Base-by-base conservation (phyloP, 2,113 vertebrate genomes). In the Danionella cerebrum region DNA sequence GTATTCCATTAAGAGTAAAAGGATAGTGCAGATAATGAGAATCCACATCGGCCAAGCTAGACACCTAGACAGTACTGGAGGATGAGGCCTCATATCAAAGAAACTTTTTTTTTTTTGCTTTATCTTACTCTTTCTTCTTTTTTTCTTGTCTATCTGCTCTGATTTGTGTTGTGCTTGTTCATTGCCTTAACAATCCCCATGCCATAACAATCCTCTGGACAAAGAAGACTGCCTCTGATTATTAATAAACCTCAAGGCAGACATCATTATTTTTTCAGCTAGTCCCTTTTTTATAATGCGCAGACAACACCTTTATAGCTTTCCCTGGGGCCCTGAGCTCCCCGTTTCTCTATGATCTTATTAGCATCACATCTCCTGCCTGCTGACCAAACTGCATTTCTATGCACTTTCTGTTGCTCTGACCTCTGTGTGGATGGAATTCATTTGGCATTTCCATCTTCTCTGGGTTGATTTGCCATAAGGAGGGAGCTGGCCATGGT, bases 221-320 rank as follows among this genome's bases (percentile, higher is more conserved):
- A 84, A 83, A 84, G 72, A 53, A 59, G 82, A 82, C 88, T 78
- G 83, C 79, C 81, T 86, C 88, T 90, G 89, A 93, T 94, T 93
- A 92, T 90, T 92, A 91, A 94, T 93, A 90, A 90, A 93, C 87
- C 87, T 86, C 76, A 83, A 83, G 84, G 82, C 88, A 90, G 87
- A 85, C 88, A 91, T 92, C 90, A 91, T 95, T 91, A 93, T 91
- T 90, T 92, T 93, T 88, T 88, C 87, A 93, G 90, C 89, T 85
- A 79, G 85, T 89, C 94, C n/a, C 81, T 85, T 76, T 89, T 84
- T 92, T 92, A 86, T 91, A 89, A 92, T 91, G 87, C 89, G 90
- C 86, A 90, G 87, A 90, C 84, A 73, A 87, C 88, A 25, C 88
- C 90, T 94, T 92, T 90, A 90, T 90, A 86, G 86, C 85, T 87